Evolutionary conservation across 2,797 vertebrate species (phyloP).

Genomic region (Phalanger gymnotis): DNA sequence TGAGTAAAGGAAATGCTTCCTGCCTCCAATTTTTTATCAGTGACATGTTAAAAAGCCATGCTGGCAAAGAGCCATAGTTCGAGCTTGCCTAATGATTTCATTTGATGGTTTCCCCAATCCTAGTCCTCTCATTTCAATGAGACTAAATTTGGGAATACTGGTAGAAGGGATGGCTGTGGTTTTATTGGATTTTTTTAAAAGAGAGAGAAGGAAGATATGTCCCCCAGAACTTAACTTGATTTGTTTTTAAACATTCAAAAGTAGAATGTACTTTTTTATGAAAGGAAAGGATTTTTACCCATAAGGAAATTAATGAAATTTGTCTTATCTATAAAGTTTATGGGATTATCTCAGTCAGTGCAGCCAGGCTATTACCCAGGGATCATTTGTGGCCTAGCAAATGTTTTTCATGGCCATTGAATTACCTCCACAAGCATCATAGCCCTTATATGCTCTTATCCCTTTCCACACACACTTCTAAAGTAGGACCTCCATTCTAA

Average conservation of each 20-base stretch:
- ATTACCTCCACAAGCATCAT: not conserved
- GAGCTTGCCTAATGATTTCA: not conserved
- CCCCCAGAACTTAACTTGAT: not conserved
- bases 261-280: not conserved
- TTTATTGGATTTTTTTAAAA: not conserved
- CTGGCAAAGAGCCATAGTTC: not conserved
- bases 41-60: constrained; percentile 38
- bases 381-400: not conserved
- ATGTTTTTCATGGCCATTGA: no score
- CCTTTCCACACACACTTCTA: not conserved
- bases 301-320: not conserved
- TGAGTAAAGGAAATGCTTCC: constrained; percentile 73
- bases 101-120: not conserved
- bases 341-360: not conserved
- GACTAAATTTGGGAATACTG: not conserved
- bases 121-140: not conserved
- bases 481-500: not conserved
- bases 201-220: not conserved
- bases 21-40: constrained; percentile 63
- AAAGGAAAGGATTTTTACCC: not conserved
- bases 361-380: not conserved
- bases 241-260: not conserved
- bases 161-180: not conserved
- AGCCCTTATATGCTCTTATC: not conserved
- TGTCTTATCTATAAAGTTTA: not conserved